Percentiles rank a stretch among this genome's conserved stretches.
phyloP scores from a whole-genome alignment of 1,140 invertebrate genomes.

The Apocrypta bakeri region DNA sequence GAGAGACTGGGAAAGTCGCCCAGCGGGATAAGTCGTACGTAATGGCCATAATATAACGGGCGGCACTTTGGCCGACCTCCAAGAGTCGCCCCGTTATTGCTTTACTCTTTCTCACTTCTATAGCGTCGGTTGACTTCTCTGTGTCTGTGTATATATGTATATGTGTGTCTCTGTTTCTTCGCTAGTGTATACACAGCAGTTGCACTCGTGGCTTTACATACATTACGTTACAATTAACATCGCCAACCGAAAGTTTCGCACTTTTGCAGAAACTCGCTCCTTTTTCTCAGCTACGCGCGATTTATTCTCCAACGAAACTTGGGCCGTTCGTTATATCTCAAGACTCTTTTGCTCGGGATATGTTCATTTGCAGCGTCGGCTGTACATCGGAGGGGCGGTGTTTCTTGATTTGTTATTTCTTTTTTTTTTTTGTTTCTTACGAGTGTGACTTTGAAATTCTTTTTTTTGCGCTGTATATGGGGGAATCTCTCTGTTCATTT shows the following conservation, averaged over 20 bases:
- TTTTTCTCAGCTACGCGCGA: not conserved
- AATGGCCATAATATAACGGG: slow-evolving; percentile 65
- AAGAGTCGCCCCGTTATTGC: slow-evolving; percentile 64
- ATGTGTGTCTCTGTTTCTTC: not conserved
- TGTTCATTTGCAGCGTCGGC: not conserved
- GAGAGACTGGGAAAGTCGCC: not conserved
- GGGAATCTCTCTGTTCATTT: too few species aligned
- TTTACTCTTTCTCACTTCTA: slow-evolving; percentile 48
- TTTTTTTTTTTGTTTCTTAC: slow-evolving; percentile 36
- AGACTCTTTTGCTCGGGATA: not conserved
- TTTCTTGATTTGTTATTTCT: not conserved
- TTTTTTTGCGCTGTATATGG: too few species aligned
- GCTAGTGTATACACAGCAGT: slow-evolving; percentile 1
- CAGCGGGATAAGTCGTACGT: slow-evolving; percentile 61
- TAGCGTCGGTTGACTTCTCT: not conserved
- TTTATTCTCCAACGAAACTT: not conserved
- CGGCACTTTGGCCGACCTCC: slow-evolving; percentile 62
- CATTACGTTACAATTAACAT: slow-evolving; percentile 64
- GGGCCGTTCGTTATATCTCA: not conserved
- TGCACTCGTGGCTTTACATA: slow-evolving; percentile 57
- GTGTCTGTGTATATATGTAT: not conserved
- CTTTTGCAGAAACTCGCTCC: slow-evolving; percentile 43
- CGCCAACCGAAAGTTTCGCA: slow-evolving; percentile 52
- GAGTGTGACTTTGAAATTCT: not conserved
- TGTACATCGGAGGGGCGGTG: not conserved